Conservation (phyloP, 1,140 invertebrate species). For the Drosophila lacteicornis region DNA sequence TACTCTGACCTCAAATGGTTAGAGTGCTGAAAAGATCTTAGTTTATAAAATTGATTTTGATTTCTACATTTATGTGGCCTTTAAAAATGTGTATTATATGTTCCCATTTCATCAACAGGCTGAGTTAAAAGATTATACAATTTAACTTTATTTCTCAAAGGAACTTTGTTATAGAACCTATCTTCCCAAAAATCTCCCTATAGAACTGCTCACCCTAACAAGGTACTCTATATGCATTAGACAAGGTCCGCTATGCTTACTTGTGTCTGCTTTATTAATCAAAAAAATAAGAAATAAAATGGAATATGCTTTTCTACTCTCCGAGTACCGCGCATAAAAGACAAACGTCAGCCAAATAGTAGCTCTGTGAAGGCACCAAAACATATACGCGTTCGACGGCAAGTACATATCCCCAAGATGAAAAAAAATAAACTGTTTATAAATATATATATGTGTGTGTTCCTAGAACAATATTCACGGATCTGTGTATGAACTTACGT, state of each 20-base stretch:
- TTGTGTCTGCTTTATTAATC: conserved; percentile 1
- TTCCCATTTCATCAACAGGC: not conserved
- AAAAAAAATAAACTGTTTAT: conserved; percentile 35
- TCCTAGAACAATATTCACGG: conserved; percentile 45
- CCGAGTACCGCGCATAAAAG: conserved; percentile 56
- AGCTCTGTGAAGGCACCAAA: conserved; percentile 56
- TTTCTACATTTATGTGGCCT: not conserved
- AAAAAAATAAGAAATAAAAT: not conserved
- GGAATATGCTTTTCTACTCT: conserved; percentile 25
- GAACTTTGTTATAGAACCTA: not conserved
- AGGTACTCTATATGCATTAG: conserved; percentile 11
- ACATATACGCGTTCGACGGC: conserved; percentile 52
- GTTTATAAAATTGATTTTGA: not conserved
- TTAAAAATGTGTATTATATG: not conserved
- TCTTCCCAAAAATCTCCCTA: not conserved
- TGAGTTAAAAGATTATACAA: not conserved
- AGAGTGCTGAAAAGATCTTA: not conserved
- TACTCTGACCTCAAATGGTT: not conserved
- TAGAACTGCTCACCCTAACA: conserved; percentile 5
- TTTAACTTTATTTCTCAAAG: not conserved
- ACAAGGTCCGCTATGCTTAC: conserved; percentile 12
- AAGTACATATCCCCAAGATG: conserved; percentile 61
- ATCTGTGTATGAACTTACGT: conserved; percentile 39
- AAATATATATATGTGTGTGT: conserved; percentile 33
- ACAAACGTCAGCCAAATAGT: conserved; percentile 66